Percentiles rank a stretch among this genome's conserved stretches.
These are phyloP conservation scores for Heliothis virescens DNA, from an alignment of 1,140 invertebrate genomes.

Conservation along the genomic window DNA sequence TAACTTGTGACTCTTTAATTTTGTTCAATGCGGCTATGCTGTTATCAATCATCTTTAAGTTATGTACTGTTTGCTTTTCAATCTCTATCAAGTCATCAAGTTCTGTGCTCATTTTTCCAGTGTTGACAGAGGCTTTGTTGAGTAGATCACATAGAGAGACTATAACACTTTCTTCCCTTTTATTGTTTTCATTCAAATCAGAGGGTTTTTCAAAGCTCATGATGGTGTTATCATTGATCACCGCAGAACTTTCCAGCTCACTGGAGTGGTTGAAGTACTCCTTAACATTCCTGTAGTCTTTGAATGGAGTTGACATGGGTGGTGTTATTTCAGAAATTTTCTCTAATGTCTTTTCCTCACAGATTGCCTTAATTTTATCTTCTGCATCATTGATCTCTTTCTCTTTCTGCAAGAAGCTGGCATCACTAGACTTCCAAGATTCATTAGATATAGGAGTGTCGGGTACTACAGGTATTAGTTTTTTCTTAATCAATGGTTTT, in stretches of 20 bases:
- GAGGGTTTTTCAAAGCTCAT: constrained; percentile 73
- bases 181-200: constrained; percentile 55
- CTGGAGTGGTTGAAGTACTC: constrained; percentile 73
- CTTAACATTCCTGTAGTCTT: constrained; percentile 72
- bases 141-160: constrained; percentile 74
- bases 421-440: constrained; percentile 74
- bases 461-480: constrained; percentile 41
- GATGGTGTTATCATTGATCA: constrained; percentile 70
- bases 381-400: constrained; percentile 74
- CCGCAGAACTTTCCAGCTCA: constrained; percentile 62
- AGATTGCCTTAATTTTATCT: constrained; percentile 59
- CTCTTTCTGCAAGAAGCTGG: constrained; percentile 76
- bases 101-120: constrained; percentile 59
- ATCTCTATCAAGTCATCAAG: constrained; percentile 66
- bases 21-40: constrained; percentile 62
- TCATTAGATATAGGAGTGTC: constrained; percentile 72
- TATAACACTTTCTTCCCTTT: constrained; percentile 75
- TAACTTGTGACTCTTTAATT: constrained; percentile 69
- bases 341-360: constrained; percentile 66
- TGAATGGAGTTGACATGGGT: constrained; percentile 75
- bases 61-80: constrained; percentile 64
- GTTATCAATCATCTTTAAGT: constrained; percentile 70
- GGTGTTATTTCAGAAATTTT: constrained; percentile 69
- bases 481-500: constrained; percentile 9
- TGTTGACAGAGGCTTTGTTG: constrained; percentile 69